phyloP scores from a whole-genome alignment of 2,113 vertebrate genomes.

The Colistium nudipinnis region DNA sequence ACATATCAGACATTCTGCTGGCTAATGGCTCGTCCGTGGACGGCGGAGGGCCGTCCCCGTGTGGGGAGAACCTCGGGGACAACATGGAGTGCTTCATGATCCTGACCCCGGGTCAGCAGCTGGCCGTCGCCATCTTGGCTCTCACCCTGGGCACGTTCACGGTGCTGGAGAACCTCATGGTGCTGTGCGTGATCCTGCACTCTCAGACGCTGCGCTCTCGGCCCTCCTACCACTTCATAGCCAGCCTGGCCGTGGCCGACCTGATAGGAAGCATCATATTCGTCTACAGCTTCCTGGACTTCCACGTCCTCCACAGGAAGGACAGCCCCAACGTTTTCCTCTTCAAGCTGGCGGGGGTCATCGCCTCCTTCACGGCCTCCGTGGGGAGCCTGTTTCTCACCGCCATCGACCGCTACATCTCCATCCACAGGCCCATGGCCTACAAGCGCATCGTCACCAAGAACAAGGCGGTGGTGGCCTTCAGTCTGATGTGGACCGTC shows the following conservation, averaged over 20 bases:
- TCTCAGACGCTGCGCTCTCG: slow-evolving; percentile 93
- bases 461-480: slow-evolving; percentile 95
- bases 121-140: slow-evolving; percentile 90
- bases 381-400: slow-evolving; percentile 98
- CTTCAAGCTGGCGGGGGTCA: slow-evolving; percentile 97
- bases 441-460: slow-evolving; percentile 97
- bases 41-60: slow-evolving; percentile 85
- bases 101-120: slow-evolving; percentile 94
- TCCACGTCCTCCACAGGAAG: slow-evolving; percentile 97
- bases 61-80: slow-evolving; percentile 95
- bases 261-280: slow-evolving; percentile 98
- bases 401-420: slow-evolving; percentile 97
- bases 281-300: slow-evolving; percentile 98
- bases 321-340: slow-evolving; percentile 94
- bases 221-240: slow-evolving; percentile 98
- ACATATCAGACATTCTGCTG: slow-evolving; percentile 87
- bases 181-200: slow-evolving; percentile 94
- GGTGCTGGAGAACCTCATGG: slow-evolving; percentile 94
- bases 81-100: slow-evolving; percentile 99
- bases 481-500: slow-evolving; percentile 97
- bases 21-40: slow-evolving; percentile 84
- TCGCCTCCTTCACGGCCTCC: slow-evolving; percentile 95
- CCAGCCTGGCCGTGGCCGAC: slow-evolving; percentile 96
- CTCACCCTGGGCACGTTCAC: slow-evolving; percentile 97
- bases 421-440: slow-evolving; percentile 94